These are phyloP conservation scores for Tauraco erythrolophus DNA, from an alignment of 2,113 vertebrate species.

Conservation along the genomic window DNA sequence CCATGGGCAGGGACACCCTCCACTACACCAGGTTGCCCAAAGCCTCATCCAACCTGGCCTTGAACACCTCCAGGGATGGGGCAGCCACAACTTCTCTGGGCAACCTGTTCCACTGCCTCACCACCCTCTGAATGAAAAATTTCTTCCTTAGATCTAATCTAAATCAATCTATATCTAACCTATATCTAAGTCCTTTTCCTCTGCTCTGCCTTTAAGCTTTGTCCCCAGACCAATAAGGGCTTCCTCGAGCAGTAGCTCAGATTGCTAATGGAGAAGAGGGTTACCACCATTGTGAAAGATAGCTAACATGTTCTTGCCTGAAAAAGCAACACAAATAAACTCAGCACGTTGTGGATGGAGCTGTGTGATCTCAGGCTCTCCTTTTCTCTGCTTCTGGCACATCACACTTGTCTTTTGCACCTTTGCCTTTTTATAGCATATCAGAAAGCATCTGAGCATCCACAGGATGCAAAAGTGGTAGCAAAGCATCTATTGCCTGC, in stretches of 20 bases:
- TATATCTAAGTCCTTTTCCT: neutral
- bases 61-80: too few relatives aligned
- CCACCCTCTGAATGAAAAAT: too few relatives aligned
- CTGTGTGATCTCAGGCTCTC: neutral
- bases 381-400: neutral
- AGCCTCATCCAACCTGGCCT: too few relatives aligned
- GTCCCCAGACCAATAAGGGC: neutral
- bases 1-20: too few relatives aligned
- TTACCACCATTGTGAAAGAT: neutral
- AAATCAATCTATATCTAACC: too few relatives aligned
- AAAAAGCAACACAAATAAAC: neutral
- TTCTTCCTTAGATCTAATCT: too few relatives aligned
- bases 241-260: neutral
- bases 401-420: neutral
- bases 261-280: neutral
- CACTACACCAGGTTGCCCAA: too few relatives aligned
- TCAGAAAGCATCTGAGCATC: neutral
- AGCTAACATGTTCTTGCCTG: neutral
- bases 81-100: too few relatives aligned
- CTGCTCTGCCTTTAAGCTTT: neutral
- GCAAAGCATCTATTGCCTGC: neutral
- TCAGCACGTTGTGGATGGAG: fast-evolving
- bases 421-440: neutral
- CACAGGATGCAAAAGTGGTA: neutral
- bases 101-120: too few relatives aligned